Base-by-base conservation (phyloP, 2,888 invertebrate species). In the Bombyx huttoni region DNA sequence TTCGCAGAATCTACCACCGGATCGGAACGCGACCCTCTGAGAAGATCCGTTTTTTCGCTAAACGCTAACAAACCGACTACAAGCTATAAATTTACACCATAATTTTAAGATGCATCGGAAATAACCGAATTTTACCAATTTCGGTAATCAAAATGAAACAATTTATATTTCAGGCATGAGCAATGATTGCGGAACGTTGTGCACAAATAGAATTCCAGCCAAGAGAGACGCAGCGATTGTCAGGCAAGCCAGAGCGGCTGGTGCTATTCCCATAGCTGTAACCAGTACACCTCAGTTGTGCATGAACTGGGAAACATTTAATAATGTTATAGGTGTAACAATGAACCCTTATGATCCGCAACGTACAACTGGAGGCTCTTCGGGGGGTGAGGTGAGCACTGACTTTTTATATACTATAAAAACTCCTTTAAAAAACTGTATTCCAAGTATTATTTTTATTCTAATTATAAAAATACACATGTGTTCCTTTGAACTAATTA, bases 211-310 rank as follows among this genome's bases (percentile, higher is more conserved):
- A n/a, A 89, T 89, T 51, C 90, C 90, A 13, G 94, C 95, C 0
- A 85, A 89, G 51, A 85, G 90, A 48, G 96, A 97, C 80, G 96
- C 96, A 0, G 91, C 91, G 0, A 91, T 91, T 5, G 92, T 97
- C 3, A 85, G 86, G 49, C 81, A 90, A 47, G 91, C 95, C 51
- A 91, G 92, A 59, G 89, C 92, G 49, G 95, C 94, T 47, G 97
- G 98, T 0, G 96, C 93, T 34, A 95, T 98, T 57, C 94, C 95
- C 3, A 78, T 98, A 50, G 92, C 95, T 3, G 93, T 96, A 3
- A 97, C 97, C 46, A 98, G 97, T 74, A 94, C 96, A 0, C 96
- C 97, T 0, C 97, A 98, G 69, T 87, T 96, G 49, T 97, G 97
- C 67, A 90, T 97, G 91, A 95, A 95, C 87, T 96, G 95, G 93